These are phyloP conservation scores for Trogon melanurus DNA, from an alignment of 2,113 vertebrate species.

Conservation along the genomic window DNA sequence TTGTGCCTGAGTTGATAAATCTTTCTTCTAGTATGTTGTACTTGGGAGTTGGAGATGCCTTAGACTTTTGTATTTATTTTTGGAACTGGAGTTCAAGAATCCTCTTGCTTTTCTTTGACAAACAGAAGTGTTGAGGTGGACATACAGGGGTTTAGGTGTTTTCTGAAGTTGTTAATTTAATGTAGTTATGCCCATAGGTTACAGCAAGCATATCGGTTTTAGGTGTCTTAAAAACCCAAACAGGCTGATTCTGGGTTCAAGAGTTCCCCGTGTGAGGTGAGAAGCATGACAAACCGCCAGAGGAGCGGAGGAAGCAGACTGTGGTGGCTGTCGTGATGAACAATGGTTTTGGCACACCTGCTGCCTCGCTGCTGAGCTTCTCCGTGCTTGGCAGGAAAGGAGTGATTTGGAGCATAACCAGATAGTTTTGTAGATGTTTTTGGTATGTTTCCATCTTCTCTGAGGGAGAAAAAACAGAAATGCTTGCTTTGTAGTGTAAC, in stretches of 20 bases:
- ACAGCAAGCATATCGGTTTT: neutral
- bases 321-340: conserved; percentile 47
- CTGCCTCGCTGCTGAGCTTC: neutral
- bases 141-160: neutral
- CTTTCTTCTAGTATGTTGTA: neutral
- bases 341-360: conserved; percentile 63
- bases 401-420: conserved; percentile 42
- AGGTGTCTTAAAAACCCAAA: neutral
- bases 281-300: neutral
- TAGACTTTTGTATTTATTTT: neutral
- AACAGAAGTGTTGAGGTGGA: neutral
- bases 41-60: neutral
- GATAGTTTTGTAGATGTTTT: conserved; percentile 45
- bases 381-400: conserved; percentile 12
- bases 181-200: neutral
- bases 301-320: conserved; percentile 33
- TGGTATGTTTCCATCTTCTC: conserved; percentile 44
- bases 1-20: neutral
- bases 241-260: neutral
- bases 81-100: neutral
- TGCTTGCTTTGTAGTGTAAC: neutral
- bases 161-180: neutral
- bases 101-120: neutral
- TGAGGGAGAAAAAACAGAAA: conserved; percentile 17
- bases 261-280: neutral